Percentiles rank a stretch among this genome's conserved stretches.
Conservation (phyloP, 2,797 vertebrate species). For the Microctenopoma stevenorrisi region DNA sequence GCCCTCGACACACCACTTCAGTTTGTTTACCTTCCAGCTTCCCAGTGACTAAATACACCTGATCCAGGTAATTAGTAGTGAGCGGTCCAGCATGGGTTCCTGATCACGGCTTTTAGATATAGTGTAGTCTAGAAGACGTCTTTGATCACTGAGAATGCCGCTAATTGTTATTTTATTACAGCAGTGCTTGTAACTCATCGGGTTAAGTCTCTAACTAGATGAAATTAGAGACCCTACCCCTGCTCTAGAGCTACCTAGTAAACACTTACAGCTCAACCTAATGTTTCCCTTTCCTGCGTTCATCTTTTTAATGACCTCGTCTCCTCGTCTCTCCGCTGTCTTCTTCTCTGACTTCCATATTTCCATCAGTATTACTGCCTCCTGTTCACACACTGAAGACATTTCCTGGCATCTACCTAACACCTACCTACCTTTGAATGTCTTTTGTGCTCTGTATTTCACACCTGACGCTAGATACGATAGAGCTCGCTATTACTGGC, state of each 20-base stretch:
- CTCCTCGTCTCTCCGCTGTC: not conserved
- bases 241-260: not conserved
- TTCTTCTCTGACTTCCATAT: constrained; percentile 2
- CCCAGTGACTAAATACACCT: too few species aligned
- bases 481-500: not conserved
- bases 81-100: too few species aligned
- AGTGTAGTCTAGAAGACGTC: too few species aligned
- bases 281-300: not conserved
- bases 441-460: not conserved
- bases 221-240: not conserved
- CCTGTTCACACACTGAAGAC: not conserved
- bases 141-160: too few species aligned
- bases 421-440: constrained; percentile 13
- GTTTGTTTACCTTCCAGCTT: too few species aligned
- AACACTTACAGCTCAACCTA: not conserved
- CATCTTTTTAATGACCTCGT: not conserved
- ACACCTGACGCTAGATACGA: constrained; percentile 1
- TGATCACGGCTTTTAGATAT: not conserved
- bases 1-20: too few species aligned
- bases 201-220: not conserved
- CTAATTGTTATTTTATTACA: too few species aligned
- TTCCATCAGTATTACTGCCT: constrained; percentile 10
- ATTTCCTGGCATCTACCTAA: not conserved
- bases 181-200: not conserved
- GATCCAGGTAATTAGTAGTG: too few species aligned